Percentiles rank a stretch among this genome's conserved stretches.
Conservation (phyloP, 2,113 vertebrate genomes). For the Protobothrops mucrosquamatus region DNA sequence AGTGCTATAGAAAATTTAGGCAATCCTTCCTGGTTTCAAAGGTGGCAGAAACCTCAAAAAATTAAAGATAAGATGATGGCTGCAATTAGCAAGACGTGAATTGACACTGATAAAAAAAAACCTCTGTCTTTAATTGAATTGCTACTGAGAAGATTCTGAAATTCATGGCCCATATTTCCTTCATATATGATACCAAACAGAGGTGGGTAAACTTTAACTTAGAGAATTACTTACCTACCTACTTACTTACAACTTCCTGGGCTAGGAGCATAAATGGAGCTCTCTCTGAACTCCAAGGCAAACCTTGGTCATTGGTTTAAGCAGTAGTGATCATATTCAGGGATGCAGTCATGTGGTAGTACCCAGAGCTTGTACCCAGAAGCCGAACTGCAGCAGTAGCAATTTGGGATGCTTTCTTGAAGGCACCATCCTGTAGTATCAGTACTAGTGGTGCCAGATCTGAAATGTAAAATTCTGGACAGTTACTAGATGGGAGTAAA, state of each 20-base stretch:
- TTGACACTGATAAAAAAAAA: neutral
- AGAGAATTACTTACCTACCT: neutral
- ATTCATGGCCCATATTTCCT: neutral
- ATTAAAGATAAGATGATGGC: neutral
- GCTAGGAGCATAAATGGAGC: neutral
- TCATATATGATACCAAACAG: neutral
- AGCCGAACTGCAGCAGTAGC: neutral
- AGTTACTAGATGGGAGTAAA: neutral
- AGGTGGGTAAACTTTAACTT: neutral
- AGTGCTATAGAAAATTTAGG: neutral
- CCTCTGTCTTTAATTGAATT: neutral
- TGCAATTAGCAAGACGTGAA: neutral
- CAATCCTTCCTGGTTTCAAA: neutral
- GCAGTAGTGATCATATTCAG: neutral
- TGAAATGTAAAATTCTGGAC: neutral
- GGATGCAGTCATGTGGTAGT: neutral
- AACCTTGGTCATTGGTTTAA: neutral
- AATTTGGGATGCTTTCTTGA: neutral
- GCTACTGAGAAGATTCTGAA: fast-evolving
- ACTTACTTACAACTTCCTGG: neutral
- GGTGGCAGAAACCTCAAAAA: neutral
- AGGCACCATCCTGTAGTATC: neutral
- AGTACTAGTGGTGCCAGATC: neutral
- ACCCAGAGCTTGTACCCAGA: neutral
- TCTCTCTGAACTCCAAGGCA: neutral